Percentiles rank a stretch among this genome's conserved stretches.
Conservation (phyloP, 2,888 invertebrate genomes). For the Drosophila vallismaia region DNA sequence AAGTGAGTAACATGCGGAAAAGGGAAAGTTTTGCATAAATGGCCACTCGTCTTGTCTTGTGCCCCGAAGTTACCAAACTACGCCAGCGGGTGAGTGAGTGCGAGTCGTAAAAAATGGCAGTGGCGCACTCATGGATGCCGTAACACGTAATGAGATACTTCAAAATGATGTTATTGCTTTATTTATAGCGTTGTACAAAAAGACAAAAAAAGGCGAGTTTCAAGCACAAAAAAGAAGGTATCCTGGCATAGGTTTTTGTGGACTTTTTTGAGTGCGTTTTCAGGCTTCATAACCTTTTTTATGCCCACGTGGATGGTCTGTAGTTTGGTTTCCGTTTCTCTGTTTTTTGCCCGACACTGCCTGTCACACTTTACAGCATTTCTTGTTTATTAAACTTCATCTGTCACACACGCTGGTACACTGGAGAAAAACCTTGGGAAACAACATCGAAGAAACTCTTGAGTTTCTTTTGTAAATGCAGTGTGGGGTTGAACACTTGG, state of each 20-base stretch:
- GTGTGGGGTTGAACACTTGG: no score
- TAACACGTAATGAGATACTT: slow-evolving; percentile 78
- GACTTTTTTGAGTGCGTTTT: slow-evolving; percentile 41
- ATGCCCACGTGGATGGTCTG: slow-evolving; percentile 46
- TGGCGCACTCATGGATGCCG: slow-evolving; percentile 65
- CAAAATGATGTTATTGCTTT: slow-evolving; percentile 80
- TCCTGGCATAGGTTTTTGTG: slow-evolving; percentile 17
- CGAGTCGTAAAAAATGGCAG: slow-evolving; percentile 70
- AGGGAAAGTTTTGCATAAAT: slow-evolving; percentile 71
- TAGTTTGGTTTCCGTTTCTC: slow-evolving; percentile 19
- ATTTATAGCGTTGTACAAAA: slow-evolving; percentile 72
- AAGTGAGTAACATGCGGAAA: slow-evolving; percentile 34
- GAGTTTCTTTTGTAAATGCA: no score
- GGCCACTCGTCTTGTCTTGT: slow-evolving; percentile 49
- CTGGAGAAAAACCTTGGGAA: background rate
- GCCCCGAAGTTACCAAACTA: slow-evolving; percentile 64
- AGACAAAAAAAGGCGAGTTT: slow-evolving; percentile 21
- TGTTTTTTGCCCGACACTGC: slow-evolving; percentile 2
- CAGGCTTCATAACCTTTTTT: slow-evolving; percentile 43
- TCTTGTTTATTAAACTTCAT: slow-evolving; percentile 43
- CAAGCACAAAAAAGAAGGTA: background rate
- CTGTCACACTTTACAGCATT: slow-evolving; percentile 42
- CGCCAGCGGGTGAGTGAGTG: slow-evolving; percentile 44
- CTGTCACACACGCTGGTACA: slow-evolving; percentile 37
- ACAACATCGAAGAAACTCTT: no score